Evolutionary conservation across 2,797 vertebrate species (phyloP), one percentile per base, ranked within the genome.

Genomic region (Enteromius argenteus): DNA sequence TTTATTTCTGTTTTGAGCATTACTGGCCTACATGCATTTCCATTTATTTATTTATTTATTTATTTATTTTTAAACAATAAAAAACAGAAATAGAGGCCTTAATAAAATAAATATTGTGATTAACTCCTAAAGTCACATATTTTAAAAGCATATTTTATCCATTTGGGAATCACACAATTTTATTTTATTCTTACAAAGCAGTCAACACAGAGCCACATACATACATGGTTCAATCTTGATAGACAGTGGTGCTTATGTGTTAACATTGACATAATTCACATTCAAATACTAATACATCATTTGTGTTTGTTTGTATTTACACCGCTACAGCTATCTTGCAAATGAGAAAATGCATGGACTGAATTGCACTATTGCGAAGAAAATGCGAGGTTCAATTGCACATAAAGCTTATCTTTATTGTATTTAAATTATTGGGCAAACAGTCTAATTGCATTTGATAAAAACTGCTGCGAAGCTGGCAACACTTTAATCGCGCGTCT

Each of bases 401-500:
- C 35, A 44, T 15, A 37, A 53, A 42, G 11, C 73, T 78, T 32
- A 86, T 87, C 74, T 81, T 76, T 32, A 58, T 46, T 8, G 66
- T 17, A 14, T 76, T 84, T 30, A 39, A 46, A 72, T 88, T 69
- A 58, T 77, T 81, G 62, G 23, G 69, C 67, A 81, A 84, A 87
- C 68, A 72, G 66, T 85, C 21, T 86, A 83, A 87, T 86, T 83
- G 51, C 67, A 21, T 86, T 62, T 83, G 67, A 88, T 85, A 73
- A 49, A 83, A 68, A 68, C 81, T 37, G 81, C 75, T 71, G 81
- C 69, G 46, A 53, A 64, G 51, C 64, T 67, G 39, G 64, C 32
- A 37, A 14, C 69, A 79, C 46, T 67, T 77, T 75, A 77, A 44
- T 67, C 42, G 37, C 23, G 32, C 35, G 51, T 46, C 69, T 79